Evolutionary conservation across 2,888 invertebrate genomes (phyloP).

Genomic region (Cephus nigrinus): DNA sequence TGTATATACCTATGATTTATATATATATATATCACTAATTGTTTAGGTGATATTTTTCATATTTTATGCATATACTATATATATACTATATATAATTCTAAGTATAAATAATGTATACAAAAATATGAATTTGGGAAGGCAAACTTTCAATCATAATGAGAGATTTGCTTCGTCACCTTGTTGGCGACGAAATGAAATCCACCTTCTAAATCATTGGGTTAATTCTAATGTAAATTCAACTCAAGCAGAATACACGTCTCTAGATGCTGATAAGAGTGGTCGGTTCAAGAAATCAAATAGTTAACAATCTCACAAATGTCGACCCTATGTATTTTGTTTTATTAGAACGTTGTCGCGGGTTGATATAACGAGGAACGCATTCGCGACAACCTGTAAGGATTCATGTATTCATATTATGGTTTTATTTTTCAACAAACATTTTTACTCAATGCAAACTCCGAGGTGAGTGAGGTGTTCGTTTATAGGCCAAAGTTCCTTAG

Average conservation of each 20-base stretch:
- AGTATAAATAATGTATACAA: conserved; percentile 62
- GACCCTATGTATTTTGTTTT: not conserved
- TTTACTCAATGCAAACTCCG: not conserved
- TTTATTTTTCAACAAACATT: not conserved
- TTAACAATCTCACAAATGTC: not conserved
- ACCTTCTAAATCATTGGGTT: conserved; percentile 4
- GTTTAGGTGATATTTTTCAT: conserved; percentile 21
- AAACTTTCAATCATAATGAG: conserved; percentile 47
- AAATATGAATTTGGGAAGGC: conserved; percentile 64
- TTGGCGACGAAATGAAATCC: not conserved
- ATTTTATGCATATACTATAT: conserved; percentile 9
- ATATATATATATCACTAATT: conserved; percentile 16
- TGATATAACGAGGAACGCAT: not conserved
- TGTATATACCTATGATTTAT: not conserved
- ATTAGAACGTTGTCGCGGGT: not conserved
- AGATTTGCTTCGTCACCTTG: not conserved
- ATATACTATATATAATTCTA: conserved; percentile 37
- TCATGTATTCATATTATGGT: not conserved
- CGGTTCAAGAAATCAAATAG: not conserved
- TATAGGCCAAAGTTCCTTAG: not conserved
- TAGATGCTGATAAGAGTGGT: not conserved
- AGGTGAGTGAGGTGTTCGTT: not conserved
- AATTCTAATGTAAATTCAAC: conserved; percentile 11
- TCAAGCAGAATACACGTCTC: conserved; percentile 13
- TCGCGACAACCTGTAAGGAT: not conserved